Base-by-base conservation (phyloP, 2,797 vertebrate species). In the Cryptoprocta ferox region DNA sequence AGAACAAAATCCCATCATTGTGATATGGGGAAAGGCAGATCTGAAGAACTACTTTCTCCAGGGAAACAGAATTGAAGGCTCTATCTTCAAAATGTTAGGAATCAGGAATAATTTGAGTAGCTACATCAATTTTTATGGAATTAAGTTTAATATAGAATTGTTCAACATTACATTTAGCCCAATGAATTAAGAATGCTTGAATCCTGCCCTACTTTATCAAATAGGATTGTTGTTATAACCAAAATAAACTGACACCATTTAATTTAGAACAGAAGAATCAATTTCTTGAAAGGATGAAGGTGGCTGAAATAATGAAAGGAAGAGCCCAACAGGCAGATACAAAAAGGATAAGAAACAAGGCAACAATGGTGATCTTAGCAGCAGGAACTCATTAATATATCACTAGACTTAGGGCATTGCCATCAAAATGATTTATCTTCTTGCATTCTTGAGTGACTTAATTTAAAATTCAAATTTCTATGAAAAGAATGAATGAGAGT, bases 381-480 rank as follows among this genome's bases (percentile, higher is more conserved):
- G 28, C 53, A 35, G 53, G 35, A 79, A 83, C 42, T 88, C 50
- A 50, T 73, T 73, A 83, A n/a, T 19, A 1, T 50, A 39, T 84
- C 63, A 37, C 32, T 85, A 83, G 45, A 66, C 56, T 21, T 89
- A 89, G 8, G 37, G 37, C 28, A 59, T 73, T 75, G 32, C 26
- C 71, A 89, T 92, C 37, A 66, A 28, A 37, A 75, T 85, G 79
- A 89, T 73, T 89, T 84, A 85, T 92, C 37, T 21, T 92, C 71
- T 88, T 71, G 9, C 24, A 53, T 63, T 76, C 75, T 81, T 87
- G 68, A 94, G 14, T 71, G 32, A 87, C 39, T 71, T 83, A 18
- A 48, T 95, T 96, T 90, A 95, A 93, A 96, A 90, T 87, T 94
- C 45, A 96, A 79, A 87, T 93, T 86, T 65, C 26, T 18, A 16